These are phyloP conservation scores for Nymphicus hollandicus DNA, from an alignment of 2,113 vertebrate genomes.

Conservation along the genomic window DNA sequence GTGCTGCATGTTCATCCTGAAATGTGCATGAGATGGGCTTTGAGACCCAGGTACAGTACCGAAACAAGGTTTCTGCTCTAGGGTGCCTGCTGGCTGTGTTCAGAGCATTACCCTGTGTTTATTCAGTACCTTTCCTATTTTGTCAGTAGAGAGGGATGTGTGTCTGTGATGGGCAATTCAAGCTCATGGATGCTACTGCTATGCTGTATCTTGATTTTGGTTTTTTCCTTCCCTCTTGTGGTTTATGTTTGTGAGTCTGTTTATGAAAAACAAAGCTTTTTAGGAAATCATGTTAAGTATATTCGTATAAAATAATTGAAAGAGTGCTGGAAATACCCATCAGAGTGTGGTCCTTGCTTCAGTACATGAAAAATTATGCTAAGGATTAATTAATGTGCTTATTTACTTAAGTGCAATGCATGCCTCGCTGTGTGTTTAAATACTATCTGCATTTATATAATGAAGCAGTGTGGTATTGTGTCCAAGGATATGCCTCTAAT, in stretches of 20 bases:
- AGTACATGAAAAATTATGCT: neutral
- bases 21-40: neutral
- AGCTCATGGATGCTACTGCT: neutral
- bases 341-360: neutral
- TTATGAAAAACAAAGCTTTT: neutral
- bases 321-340: neutral
- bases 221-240: neutral
- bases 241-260: neutral
- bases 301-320: neutral
- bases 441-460: neutral
- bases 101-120: neutral
- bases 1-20: neutral
- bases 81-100: neutral
- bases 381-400: neutral
- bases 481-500: neutral
- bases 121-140: neutral
- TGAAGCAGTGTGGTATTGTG: neutral
- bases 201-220: neutral
- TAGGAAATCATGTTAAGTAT: neutral
- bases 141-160: neutral
- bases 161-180: neutral
- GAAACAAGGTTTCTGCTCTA: neutral
- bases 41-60: neutral
- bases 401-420: neutral
- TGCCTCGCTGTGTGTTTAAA: neutral